These are phyloP conservation scores for Ormyrus nitidulus DNA, from an alignment of 2,888 invertebrate genomes.

Conservation along the genomic window DNA sequence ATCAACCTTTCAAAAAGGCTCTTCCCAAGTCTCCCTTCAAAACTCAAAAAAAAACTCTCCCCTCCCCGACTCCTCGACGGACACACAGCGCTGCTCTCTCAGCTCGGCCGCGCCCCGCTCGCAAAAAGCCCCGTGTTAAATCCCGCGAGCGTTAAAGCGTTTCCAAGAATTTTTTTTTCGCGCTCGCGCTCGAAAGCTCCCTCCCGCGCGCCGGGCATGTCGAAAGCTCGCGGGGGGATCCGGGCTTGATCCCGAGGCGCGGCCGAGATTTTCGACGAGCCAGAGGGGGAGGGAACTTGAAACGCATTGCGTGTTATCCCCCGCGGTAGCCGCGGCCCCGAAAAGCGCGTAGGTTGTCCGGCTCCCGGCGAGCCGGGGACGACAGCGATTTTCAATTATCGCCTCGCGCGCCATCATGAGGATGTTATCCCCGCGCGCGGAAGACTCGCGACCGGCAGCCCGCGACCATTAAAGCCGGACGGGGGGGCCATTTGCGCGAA, in stretches of 20 bases:
- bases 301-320: not conserved
- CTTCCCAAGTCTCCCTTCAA: too few relatives aligned
- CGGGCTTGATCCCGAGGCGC: not conserved
- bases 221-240: not conserved
- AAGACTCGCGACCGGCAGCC: too few relatives aligned
- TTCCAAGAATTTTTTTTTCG: not conserved
- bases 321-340: not conserved
- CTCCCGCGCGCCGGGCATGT: not conserved
- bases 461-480: too few relatives aligned
- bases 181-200: not conserved
- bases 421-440: too few relatives aligned
- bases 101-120: too few relatives aligned
- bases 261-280: not conserved
- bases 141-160: too few relatives aligned
- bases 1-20: too few relatives aligned
- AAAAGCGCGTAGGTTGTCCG: not conserved
- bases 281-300: not conserved
- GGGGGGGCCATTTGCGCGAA: too few relatives aligned
- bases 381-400: slow-evolving; percentile 56
- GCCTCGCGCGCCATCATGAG: slow-evolving; percentile 1
- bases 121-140: too few relatives aligned
- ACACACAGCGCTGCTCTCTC: slow-evolving; percentile 43
- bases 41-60: not conserved
- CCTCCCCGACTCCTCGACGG: not conserved
- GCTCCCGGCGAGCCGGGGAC: too few relatives aligned